These are phyloP conservation scores for Anseranas semipalmata DNA, from an alignment of 2,113 vertebrate species.

Conservation along the genomic window DNA sequence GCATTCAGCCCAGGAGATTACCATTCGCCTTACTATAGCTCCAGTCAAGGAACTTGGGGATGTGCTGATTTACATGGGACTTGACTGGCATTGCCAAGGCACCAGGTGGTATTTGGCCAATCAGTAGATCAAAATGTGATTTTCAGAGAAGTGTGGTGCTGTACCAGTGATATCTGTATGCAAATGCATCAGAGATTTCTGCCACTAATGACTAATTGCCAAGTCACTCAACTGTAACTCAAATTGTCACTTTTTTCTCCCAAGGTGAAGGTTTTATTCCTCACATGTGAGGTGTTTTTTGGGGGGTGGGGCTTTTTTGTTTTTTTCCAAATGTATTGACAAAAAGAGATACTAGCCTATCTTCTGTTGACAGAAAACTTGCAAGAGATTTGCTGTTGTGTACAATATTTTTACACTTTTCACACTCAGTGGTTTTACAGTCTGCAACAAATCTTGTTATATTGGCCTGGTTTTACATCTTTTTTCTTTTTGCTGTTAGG, in stretches of 20 bases:
- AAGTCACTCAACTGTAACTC: not conserved
- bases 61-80: slow-evolving; percentile 45
- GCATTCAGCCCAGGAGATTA: slow-evolving; percentile 38
- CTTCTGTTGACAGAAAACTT: not conserved
- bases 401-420: not conserved
- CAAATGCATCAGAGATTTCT: not conserved
- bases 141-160: not conserved
- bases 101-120: slow-evolving; percentile 33
- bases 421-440: not conserved
- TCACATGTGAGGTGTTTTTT: not conserved
- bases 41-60: slow-evolving; percentile 27
- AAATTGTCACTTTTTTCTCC: not conserved
- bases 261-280: not conserved
- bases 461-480: not conserved
- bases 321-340: not conserved
- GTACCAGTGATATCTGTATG: not conserved
- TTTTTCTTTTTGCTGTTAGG: not conserved
- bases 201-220: not conserved
- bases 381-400: not conserved
- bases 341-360: not conserved
- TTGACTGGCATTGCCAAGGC: not conserved
- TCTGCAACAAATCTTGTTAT: not conserved
- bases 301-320: too few species aligned
- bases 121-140: not conserved
- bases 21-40: slow-evolving; percentile 6